Evolutionary conservation across 2,888 invertebrate species (phyloP), one percentile per base, ranked within the genome.

Genomic region (Troglohyphantes excavatus): DNA sequence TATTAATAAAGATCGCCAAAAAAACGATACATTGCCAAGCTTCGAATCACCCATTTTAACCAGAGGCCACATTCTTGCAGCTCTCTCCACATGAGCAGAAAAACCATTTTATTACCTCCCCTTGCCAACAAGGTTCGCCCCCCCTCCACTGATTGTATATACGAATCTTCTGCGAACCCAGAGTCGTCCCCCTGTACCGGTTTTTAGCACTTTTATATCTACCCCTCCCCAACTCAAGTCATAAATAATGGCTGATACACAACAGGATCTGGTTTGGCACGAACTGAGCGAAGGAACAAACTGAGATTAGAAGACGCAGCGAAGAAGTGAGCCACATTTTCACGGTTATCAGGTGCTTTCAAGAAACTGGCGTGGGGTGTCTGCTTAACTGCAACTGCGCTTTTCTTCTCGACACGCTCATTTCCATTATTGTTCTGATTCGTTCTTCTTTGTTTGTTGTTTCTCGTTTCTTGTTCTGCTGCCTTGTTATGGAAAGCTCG

Each of bases 171-270:
- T 53, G 39, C 39, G 39, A 53, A n/a, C 53, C 53, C n/a, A 53
- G 13, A 13, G 5, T 17, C 53, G 59, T 7, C 46, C 43, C 26
- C 7, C 21, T 21, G 29, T 61, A 76, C 75, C 29, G 75, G 75
- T 76, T 76, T 76, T 61, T 27, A 29, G 59, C 2, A 17, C 23
- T 59, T 75, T 21, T 59, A 39, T 75, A 26, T 59, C 59, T n/a
- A 21, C 59, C 75, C 29, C 29, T 19, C 27, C 39, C 33, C 67
- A 19, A 82, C 53, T 29, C 39, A 81, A 39, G 72, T 61, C 82
- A 72, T 82, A 82, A 82, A 82, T 82, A 82, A 82, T 82, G 72
- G 61, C 68, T 81, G 68, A 68, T 81, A 81, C 19, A 81, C 81
- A 81, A 68, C 81, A 81, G 67, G 81, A 81, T 81, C 81, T 81